Evolutionary conservation across 2,888 invertebrate species (phyloP), one percentile per base, ranked within the genome.

Genomic region (Anticlea derivata): DNA sequence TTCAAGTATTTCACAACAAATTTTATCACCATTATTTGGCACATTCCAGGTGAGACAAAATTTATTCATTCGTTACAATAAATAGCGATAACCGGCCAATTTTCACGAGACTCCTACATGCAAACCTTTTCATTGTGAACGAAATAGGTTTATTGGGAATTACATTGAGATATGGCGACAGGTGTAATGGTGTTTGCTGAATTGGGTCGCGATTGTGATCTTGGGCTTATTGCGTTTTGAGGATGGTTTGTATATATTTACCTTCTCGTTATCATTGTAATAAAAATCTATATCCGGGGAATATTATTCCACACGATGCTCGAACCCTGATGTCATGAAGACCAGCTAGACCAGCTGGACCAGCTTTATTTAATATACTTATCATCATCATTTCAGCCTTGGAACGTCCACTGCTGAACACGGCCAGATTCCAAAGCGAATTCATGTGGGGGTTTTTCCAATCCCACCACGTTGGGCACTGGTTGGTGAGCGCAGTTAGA

Each of bases 141-240:
- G 52, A 48, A 44, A 64, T 63, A 59, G 55, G 61, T 63, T 68
- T 66, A 71, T 71, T 71, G 68, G 65, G 60, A 64, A 65, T 64
- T 62, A 59, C 58, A 59, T 55, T 61, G 66, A 68, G 65, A 66
- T 60, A 68, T 61, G 57, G 59, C 34, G 62, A 64, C 63, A 63
- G 52, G 57, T 60, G 63, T 52, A 63, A 66, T 68, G 55, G 55
- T 58, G 61, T 62, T 61, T 61, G 56, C 55, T 48, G 55, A 64
- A 66, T 63, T 57, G 62, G 54, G 57, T 66, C 58, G 29, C 47
- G 55, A 68, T 69, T 68, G 63, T 56, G 48, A 44, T 60, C 38
- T 45, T 45, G 46, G 51, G 30, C 33, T 52, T 57, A 57, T 50
- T 57, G 23, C 33, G 27, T 29, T 50, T 33, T 38, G 33, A 17